Conservation (phyloP, 1,140 invertebrate genomes). For the Plutomurus gul region DNA sequence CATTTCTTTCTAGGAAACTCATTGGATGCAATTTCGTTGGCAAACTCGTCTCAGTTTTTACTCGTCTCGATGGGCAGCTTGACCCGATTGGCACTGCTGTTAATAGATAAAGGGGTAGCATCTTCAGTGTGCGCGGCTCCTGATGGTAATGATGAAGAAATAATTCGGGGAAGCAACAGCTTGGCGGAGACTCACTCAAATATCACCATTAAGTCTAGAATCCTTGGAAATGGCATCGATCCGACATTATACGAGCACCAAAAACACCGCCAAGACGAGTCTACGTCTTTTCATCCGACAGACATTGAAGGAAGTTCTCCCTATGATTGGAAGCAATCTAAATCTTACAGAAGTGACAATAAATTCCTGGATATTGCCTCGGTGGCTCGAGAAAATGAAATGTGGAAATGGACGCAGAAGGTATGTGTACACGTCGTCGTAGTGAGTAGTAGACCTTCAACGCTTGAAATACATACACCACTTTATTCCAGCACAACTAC, state of each 20-base stretch:
- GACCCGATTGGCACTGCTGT: conserved; percentile 38
- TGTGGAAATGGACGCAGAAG: conserved; percentile 4
- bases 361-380: conserved; percentile 26
- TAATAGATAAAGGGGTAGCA: conserved; percentile 41
- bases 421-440: too few relatives aligned
- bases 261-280: not conserved
- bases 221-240: conserved; percentile 13
- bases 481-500: too few relatives aligned
- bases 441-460: too few relatives aligned
- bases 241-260: not conserved
- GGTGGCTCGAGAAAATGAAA: not conserved
- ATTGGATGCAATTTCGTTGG: conserved; percentile 48
- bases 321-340: conserved; percentile 21
- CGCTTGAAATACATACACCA: too few relatives aligned
- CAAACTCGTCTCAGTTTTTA: conserved; percentile 49
- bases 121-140: conserved; percentile 27
- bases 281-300: not conserved
- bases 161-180: conserved; percentile 20
- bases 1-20: conserved; percentile 42
- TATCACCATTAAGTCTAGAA: not conserved
- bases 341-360: not conserved
- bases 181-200: conserved; percentile 2
- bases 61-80: conserved; percentile 44
- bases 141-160: conserved; percentile 27
- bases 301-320: not conserved